A percentile compares a stretch with the other conserved stretches of the same genome.
phyloP scores from a whole-genome alignment of 2,888 invertebrate species.

The Parelbella ahira region DNA sequence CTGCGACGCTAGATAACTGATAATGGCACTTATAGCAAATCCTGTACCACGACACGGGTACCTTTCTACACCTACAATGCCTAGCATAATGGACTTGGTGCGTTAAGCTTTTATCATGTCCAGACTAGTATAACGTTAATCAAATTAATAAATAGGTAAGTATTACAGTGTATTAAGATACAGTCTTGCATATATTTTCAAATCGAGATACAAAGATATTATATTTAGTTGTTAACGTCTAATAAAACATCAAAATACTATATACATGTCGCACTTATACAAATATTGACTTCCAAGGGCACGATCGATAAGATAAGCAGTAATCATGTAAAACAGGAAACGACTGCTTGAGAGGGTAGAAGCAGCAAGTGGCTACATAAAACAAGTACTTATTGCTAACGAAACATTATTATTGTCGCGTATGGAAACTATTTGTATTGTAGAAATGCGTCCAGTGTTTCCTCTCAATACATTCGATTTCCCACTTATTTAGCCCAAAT shows the following conservation, averaged over 20 bases:
- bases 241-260: too few relatives aligned
- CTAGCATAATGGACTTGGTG: conserved; percentile 36
- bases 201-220: conserved; percentile 18
- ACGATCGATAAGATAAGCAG: conserved; percentile 6
- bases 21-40: conserved; percentile 25
- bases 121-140: conserved; percentile 26
- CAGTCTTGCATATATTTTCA: conserved; percentile 25
- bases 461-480: too few relatives aligned
- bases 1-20: conserved; percentile 18
- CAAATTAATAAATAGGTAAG: conserved; percentile 25
- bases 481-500: too few relatives aligned
- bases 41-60: conserved; percentile 17
- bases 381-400: too few relatives aligned
- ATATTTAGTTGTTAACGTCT: too few relatives aligned
- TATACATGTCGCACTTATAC: conserved; percentile 28
- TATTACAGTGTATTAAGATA: conserved; percentile 18
- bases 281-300: conserved; percentile 28
- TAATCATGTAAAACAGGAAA: conserved; percentile 3
- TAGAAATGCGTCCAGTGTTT: too few relatives aligned
- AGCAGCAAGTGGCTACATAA: too few relatives aligned
- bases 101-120: conserved; percentile 24
- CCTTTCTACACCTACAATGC: conserved; percentile 30
- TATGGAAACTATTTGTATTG: too few relatives aligned
- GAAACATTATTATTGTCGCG: too few relatives aligned
- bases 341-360: background rate